Evolutionary conservation across 2,888 invertebrate genomes (phyloP).

Genomic region (Endomychus coccineus): DNA sequence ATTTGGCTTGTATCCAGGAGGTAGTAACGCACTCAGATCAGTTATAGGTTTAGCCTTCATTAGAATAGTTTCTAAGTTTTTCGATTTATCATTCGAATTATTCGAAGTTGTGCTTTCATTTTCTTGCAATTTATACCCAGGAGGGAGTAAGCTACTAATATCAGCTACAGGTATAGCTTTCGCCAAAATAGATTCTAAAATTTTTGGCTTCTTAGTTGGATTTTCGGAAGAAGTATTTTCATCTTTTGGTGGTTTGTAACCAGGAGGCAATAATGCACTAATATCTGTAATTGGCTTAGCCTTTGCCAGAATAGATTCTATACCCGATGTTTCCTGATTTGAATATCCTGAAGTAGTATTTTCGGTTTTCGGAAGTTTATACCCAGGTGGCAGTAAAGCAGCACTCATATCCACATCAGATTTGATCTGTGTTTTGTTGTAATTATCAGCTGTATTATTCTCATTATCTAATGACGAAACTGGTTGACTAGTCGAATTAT

Average conservation of each 20-base stretch:
- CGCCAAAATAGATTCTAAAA: conserved; percentile 19
- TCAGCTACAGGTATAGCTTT: conserved; percentile 45
- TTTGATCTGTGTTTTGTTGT: conserved; percentile 14
- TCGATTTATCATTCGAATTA: no score
- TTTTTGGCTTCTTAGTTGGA: no score
- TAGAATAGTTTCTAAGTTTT: no score
- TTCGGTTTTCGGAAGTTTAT: conserved; percentile 41
- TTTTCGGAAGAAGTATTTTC: no score
- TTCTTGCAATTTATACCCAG: conserved; percentile 55
- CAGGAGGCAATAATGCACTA: conserved; percentile 54
- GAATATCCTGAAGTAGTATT: conserved; percentile 11
- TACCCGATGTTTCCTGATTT: conserved; percentile 1
- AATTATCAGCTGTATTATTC: conserved; percentile 21
- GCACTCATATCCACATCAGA: conserved; percentile 17
- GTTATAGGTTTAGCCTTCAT: no score
- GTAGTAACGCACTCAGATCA: conserved; percentile 53
- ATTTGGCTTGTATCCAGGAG: conserved; percentile 52
- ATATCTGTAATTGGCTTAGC: conserved; percentile 43
- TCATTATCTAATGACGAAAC: no score
- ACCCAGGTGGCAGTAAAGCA: conserved; percentile 50
- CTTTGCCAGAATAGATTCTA: conserved; percentile 21
- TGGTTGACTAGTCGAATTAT: no score
- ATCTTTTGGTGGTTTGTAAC: no score
- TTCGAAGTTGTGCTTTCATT: no score
- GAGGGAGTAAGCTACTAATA: conserved; percentile 54